Conservation (phyloP, 2,888 invertebrate species). For the Metalampra italica region DNA sequence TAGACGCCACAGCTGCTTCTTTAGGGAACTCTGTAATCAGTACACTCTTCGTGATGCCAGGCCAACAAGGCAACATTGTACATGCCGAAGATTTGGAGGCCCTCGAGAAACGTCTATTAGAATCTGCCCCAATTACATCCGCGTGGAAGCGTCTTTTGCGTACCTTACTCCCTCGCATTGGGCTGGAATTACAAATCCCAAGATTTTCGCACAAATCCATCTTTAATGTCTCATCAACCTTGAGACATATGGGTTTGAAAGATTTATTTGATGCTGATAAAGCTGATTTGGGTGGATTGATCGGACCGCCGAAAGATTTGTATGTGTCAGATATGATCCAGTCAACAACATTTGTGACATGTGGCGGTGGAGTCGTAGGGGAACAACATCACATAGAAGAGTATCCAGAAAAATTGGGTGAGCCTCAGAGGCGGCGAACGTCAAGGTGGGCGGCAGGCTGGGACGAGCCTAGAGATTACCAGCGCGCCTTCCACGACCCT, state of each 20-base stretch:
- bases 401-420: slow-evolving; percentile 84
- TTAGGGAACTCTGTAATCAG: slow-evolving; percentile 86
- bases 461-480: slow-evolving; percentile 81
- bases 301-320: slow-evolving; percentile 87
- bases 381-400: slow-evolving; percentile 89
- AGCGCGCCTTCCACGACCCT: slow-evolving; percentile 84
- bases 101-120: slow-evolving; percentile 84
- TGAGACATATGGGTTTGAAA: slow-evolving; percentile 89
- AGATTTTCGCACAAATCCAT: slow-evolving; percentile 90
- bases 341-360: slow-evolving; percentile 90
- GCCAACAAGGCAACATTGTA: slow-evolving; percentile 89
- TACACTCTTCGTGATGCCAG: slow-evolving; percentile 90
- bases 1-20: slow-evolving; percentile 91
- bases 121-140: slow-evolving; percentile 81
- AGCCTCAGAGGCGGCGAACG: slow-evolving; percentile 49
- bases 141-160: slow-evolving; percentile 86
- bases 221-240: slow-evolving; percentile 87
- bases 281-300: slow-evolving; percentile 90
- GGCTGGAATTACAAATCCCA: slow-evolving; percentile 90
- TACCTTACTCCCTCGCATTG: slow-evolving; percentile 85
- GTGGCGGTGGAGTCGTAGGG: slow-evolving; percentile 84
- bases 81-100: slow-evolving; percentile 88
- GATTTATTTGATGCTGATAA: slow-evolving; percentile 86
- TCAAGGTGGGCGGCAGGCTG: slow-evolving; percentile 70
- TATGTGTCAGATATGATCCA: slow-evolving; percentile 91